Conservation (phyloP, 92 coral and sea anemone species). For the Metridium senile region DNA sequence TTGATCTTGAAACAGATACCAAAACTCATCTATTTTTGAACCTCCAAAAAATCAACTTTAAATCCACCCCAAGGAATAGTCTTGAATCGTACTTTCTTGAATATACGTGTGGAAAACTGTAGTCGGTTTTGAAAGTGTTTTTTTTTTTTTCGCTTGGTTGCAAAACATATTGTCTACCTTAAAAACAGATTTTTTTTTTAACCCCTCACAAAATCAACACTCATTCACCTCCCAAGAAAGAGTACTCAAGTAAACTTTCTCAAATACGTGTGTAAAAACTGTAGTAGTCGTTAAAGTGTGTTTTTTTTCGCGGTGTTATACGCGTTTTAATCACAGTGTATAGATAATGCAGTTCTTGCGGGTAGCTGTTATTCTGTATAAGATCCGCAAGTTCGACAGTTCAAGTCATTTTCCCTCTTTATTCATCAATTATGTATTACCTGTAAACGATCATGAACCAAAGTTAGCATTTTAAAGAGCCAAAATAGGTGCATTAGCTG, state of each 20-base stretch:
- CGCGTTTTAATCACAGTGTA: background rate
- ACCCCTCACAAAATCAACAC: too few relatives aligned
- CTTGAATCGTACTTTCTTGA: too few relatives aligned
- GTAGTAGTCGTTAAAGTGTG: too few relatives aligned
- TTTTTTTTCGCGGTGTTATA: background rate
- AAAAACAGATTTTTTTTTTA: too few relatives aligned
- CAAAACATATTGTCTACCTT: too few relatives aligned
- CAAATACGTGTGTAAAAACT: too few relatives aligned
- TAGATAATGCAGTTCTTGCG: conserved; percentile 22
- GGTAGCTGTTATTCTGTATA: conserved; percentile 2
- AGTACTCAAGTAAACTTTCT: too few relatives aligned
- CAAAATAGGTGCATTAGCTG: conserved; percentile 24
- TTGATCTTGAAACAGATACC: background rate
- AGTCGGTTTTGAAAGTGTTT: too few relatives aligned
- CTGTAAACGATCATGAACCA: background rate
- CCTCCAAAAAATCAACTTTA: too few relatives aligned
- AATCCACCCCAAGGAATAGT: background rate
- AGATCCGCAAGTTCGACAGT: conserved; percentile 11
- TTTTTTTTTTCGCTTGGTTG: too few relatives aligned
- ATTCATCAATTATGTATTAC: conserved; percentile 11
- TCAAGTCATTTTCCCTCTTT: background rate
- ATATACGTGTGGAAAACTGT: too few relatives aligned
- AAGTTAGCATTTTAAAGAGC: conserved; percentile 17
- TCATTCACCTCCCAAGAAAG: too few relatives aligned
- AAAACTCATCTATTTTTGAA: background rate